Percentiles rank a stretch among this genome's conserved stretches.
phyloP scores from a whole-genome alignment of 2,888 invertebrate genomes.

The Resseliella maxima region DNA sequence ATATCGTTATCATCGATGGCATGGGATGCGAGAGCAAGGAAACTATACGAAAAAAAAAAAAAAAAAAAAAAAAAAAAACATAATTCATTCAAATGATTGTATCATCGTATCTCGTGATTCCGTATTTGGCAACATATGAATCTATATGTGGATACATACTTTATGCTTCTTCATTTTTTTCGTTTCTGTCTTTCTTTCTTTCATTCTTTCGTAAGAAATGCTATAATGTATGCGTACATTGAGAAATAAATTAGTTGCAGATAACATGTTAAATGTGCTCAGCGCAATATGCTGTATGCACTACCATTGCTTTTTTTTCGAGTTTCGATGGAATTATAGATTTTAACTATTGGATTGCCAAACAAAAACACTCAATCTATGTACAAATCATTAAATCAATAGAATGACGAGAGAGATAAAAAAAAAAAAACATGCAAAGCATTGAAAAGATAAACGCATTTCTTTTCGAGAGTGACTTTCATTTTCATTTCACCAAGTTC shows the following conservation, averaged over 20 bases:
- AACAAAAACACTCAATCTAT: not conserved
- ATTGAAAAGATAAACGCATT: not conserved
- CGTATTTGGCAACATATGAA: conserved; percentile 12
- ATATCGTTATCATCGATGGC: too few species aligned
- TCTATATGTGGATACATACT: not conserved
- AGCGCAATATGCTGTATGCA: not conserved
- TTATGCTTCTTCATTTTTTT: too few species aligned
- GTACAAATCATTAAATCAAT: not conserved
- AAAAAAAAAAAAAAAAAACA: not conserved
- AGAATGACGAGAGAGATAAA: not conserved
- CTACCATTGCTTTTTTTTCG: not conserved
- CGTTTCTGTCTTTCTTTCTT: too few species aligned
- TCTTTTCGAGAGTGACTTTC: not conserved
- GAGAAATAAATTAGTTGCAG: not conserved
- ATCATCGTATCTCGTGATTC: not conserved
- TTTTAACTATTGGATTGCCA: not conserved
- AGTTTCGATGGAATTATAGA: conserved; percentile 1
- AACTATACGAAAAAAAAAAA: not conserved
- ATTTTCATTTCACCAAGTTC: not conserved
- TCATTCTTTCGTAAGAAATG: conserved; percentile 10
- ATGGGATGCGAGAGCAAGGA: not conserved
- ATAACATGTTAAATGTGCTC: not conserved
- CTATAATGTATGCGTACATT: conserved; percentile 22
- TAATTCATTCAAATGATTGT: not conserved
- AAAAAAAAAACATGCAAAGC: not conserved